Percentiles rank a stretch among this genome's conserved stretches.
phyloP scores from a whole-genome alignment of 2,113 vertebrate genomes.

The Ciconia maguari region DNA sequence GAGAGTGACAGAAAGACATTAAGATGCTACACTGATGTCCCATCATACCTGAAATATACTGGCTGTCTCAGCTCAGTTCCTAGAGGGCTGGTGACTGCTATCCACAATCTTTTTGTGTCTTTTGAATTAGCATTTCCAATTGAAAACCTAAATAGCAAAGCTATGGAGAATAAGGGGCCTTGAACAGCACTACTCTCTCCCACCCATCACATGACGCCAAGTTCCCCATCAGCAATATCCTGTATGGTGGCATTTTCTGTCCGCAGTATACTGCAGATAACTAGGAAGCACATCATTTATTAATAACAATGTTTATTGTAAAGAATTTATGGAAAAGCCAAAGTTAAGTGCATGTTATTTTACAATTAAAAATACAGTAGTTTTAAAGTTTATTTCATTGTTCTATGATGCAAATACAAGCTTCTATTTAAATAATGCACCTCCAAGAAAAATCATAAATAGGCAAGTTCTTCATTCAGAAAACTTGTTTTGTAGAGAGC shows the following conservation, averaged over 20 bases:
- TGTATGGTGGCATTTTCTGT: background rate
- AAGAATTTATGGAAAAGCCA: background rate
- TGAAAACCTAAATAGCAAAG: background rate
- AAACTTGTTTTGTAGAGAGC: background rate
- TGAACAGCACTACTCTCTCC: background rate
- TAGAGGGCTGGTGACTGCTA: background rate
- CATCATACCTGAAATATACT: background rate
- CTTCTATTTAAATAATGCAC: background rate
- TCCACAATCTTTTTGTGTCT: background rate
- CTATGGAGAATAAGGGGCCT: background rate
- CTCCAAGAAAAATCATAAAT: background rate
- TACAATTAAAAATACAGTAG: background rate
- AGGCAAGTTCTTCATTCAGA: background rate
- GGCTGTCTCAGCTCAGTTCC: background rate
- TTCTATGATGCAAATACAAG: background rate
- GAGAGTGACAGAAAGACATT: background rate
- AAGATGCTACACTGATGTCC: background rate
- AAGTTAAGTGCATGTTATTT: background rate
- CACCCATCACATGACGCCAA: accelerated
- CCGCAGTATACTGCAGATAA: background rate
- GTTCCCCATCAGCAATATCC: background rate
- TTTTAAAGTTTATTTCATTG: background rate
- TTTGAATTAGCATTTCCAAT: background rate
- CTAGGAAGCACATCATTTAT: background rate
- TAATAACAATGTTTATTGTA: background rate